Conservation (phyloP, 2,888 invertebrate genomes). For the Zygothrica quintamaculata region DNA sequence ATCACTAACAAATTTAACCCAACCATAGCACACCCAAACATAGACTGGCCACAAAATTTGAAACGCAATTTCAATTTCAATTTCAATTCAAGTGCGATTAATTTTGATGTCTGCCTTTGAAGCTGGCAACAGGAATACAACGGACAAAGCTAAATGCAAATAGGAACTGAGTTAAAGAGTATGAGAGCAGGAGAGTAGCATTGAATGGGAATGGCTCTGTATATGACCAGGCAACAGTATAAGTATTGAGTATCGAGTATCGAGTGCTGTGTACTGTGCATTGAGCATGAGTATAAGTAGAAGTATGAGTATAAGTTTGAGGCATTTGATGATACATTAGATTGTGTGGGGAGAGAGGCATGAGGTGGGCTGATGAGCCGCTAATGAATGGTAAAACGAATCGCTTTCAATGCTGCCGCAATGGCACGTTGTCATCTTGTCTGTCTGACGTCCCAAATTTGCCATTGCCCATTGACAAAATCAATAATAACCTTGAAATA, state of each 20-base stretch:
- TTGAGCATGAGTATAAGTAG: background rate
- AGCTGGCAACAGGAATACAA: constrained; percentile 47
- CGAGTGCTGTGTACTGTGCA: background rate
- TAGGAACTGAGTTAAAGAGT: constrained; percentile 16
- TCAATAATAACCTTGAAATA: constrained; percentile 68
- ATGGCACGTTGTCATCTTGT: background rate
- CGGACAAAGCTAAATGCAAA: constrained; percentile 25
- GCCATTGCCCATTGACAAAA: constrained; percentile 47
- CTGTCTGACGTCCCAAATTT: background rate
- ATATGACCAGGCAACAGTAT: background rate
- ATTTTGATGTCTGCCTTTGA: constrained; percentile 66
- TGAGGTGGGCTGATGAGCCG: constrained; percentile 29
- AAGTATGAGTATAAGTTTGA: background rate
- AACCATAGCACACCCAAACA: constrained; percentile 22
- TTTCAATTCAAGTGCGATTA: constrained; percentile 69
- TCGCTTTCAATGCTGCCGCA: constrained; percentile 26
- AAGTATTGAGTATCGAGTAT: background rate
- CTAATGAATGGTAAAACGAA: constrained; percentile 43
- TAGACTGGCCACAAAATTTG: constrained; percentile 32
- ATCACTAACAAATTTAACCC: background rate
- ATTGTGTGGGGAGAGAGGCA: too few relatives aligned
- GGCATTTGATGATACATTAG: constrained; percentile 33
- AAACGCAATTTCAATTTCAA: constrained; percentile 63
- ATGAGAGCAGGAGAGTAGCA: too few relatives aligned
- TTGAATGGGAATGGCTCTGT: constrained; percentile 10